These are phyloP conservation scores for Psilopsiagon aurifrons DNA, from an alignment of 2,113 vertebrate species.

Conservation along the genomic window DNA sequence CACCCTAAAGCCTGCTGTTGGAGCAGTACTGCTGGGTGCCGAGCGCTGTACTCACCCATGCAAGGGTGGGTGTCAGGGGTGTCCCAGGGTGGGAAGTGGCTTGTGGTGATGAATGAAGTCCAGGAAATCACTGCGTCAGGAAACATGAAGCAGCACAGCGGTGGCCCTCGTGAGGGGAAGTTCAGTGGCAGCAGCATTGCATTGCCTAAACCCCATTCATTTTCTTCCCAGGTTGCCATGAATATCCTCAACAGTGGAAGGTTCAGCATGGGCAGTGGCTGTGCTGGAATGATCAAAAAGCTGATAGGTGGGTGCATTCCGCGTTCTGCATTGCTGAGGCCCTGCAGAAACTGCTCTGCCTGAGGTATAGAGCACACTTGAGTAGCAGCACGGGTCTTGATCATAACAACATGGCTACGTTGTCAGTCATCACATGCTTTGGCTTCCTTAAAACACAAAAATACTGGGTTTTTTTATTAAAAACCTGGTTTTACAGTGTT, in stretches of 20 bases:
- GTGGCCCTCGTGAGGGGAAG: fast-evolving
- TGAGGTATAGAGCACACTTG: not conserved
- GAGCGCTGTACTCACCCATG: not conserved
- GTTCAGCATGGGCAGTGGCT: slow-evolving; percentile 92
- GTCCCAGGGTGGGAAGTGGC: not conserved
- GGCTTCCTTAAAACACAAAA: not conserved
- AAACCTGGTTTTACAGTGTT: not conserved
- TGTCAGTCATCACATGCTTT: not conserved
- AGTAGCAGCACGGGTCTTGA: not conserved
- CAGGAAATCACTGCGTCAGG: not conserved
- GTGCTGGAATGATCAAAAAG: slow-evolving; percentile 91
- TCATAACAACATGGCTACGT: fast-evolving
- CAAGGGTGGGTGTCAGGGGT: not conserved
- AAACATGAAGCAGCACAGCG: not conserved
- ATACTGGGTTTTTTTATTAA: not conserved
- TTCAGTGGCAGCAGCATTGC: not conserved
- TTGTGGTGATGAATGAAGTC: not conserved
- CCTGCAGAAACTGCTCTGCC: not conserved
- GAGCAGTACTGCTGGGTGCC: not conserved
- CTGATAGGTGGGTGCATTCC: slow-evolving; percentile 83
- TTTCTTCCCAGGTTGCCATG: slow-evolving; percentile 87
- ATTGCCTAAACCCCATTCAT: not conserved
- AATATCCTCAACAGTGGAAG: slow-evolving; percentile 93
- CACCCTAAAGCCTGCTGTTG: not conserved
- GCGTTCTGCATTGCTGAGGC: not conserved